These are phyloP conservation scores for Poeciliopsis paucimaculata DNA, from an alignment of 2,797 vertebrate genomes.

Conservation along the genomic window DNA sequence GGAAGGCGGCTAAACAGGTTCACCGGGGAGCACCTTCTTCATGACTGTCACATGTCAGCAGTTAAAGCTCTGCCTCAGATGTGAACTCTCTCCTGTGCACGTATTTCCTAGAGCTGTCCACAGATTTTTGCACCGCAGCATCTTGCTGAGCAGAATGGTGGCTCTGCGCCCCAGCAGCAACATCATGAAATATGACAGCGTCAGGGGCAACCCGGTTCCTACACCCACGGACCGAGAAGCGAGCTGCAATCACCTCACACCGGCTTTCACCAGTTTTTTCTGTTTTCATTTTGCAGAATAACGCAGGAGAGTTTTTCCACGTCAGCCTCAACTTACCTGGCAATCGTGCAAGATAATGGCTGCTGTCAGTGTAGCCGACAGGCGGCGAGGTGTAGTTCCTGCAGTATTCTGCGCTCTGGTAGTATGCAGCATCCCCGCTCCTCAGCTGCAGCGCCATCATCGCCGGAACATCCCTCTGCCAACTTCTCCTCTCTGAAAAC, in stretches of 20 bases:
- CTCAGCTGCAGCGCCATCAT: conserved; percentile 86
- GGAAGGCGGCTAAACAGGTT: conserved; percentile 35
- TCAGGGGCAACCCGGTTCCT: conserved; percentile 23
- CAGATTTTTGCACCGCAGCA: conserved; percentile 59
- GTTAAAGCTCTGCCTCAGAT: conserved; percentile 32
- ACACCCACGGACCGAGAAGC: conserved; percentile 35
- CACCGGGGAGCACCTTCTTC: conserved; percentile 23
- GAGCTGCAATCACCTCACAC: conserved; percentile 37
- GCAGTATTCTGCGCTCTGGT: conserved; percentile 78
- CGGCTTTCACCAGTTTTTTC: conserved; percentile 1
- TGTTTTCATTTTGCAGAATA: conserved; percentile 21
- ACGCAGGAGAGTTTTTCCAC: conserved; percentile 29
- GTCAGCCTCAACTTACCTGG: conserved; percentile 76
- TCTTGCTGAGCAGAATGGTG: conserved; percentile 31
- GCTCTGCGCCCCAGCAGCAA: conserved; percentile 25
- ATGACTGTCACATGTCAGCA: conserved; percentile 49
- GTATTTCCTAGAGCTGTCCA: conserved; percentile 12
- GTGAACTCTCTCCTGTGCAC: conserved; percentile 14
- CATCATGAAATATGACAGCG: conserved; percentile 48
- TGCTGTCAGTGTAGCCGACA: conserved; percentile 74
- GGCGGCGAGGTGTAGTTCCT: conserved; percentile 74
- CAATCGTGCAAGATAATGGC: conserved; percentile 78
- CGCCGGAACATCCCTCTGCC: conserved; percentile 72
- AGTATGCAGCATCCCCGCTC: conserved; percentile 77
- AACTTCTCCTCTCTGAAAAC: conserved; percentile 74